Evolutionary conservation across 2,797 vertebrate genomes (phyloP), one percentile per base, ranked within the genome.

Genomic region (Labeo calbasu): DNA sequence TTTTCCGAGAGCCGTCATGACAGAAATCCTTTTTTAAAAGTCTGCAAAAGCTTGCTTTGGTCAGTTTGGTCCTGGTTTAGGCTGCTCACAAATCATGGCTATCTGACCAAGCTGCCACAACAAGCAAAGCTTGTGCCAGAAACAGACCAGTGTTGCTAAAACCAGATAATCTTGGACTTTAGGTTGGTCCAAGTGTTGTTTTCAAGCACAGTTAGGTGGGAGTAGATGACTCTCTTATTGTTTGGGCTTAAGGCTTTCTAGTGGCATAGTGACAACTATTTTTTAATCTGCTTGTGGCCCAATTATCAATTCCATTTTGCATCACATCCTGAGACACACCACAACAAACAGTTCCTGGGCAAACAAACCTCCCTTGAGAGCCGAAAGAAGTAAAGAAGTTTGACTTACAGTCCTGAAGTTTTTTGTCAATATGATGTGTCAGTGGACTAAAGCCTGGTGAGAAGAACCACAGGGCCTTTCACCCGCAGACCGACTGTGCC

Each of bases 341-440:
- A 7, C 57, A 53, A 72, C 15, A 61, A 81, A 72, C 19, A 21
- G 25, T 36, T 71, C 10, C 76, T 21, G 79, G 76, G 69, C 72
- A 78, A 57, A 50, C 78, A 72, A 75, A 77, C 77, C 40, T 79
- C 89, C 79, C 89, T 86, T 90, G 77, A 85, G 85, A 92, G 87
- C 77, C 28, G 71, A 73, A 51, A 73, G 66, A 83, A 86, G 17
- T 43, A 71, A 48, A 53, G 73, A 86, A 82, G 84, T 81, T 68
- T 80, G 79, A 80, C 77, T 19, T 76, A 36, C 28, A 75, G 59
- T 55, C 2, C 4, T 23, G 19, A 66, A 77, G 66, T 76, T 71
- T 85, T 77, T 82, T 76, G n/a, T 70, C 85, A 21, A 71, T 71
- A 68, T 61, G 43, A 57, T 25, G 76, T 80, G 79, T 80, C 79